Percentiles rank a stretch among this genome's conserved stretches.
Evolutionary conservation across 2,797 vertebrate genomes (phyloP).

Genomic region (Alosa sapidissima): DNA sequence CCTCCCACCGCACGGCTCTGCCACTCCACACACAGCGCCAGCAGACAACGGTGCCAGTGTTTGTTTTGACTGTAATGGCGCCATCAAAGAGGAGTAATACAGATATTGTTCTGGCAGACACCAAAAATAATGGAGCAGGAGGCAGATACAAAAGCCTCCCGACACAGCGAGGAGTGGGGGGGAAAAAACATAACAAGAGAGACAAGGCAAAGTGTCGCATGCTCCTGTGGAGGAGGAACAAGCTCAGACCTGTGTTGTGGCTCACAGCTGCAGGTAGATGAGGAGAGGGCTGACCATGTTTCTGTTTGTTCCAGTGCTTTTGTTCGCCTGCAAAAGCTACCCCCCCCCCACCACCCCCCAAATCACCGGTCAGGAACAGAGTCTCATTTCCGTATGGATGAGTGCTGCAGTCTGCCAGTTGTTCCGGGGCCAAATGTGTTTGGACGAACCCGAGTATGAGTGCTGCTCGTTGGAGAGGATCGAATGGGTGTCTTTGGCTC

Average conservation of each 20-base stretch:
- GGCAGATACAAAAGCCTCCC: neutral
- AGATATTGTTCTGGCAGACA: constrained; percentile 58
- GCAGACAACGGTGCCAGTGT: constrained; percentile 45
- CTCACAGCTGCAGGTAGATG: neutral
- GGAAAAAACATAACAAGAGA: neutral
- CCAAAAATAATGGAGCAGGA: constrained; percentile 25
- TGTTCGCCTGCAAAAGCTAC: neutral
- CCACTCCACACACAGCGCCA: constrained; percentile 38
- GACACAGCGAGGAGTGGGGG: neutral
- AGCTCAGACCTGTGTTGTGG: neutral
- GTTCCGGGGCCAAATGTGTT: neutral
- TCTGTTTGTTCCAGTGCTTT: neutral
- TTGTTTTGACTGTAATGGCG: constrained; percentile 62
- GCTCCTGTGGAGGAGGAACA: neutral
- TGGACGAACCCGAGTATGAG: neutral
- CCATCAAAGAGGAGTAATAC: constrained; percentile 54
- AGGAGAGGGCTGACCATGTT: neutral
- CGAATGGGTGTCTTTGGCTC: neutral
- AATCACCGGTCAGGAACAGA: neutral
- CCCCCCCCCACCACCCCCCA: neutral
- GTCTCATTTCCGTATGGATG: neutral
- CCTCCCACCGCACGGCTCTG: constrained; percentile 44
- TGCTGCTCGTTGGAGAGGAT: neutral
- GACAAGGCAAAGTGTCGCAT: neutral
- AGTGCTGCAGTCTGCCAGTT: neutral